Base-by-base conservation (phyloP, 2,797 vertebrate genomes). In the Schizopygopsis pylzovi region DNA sequence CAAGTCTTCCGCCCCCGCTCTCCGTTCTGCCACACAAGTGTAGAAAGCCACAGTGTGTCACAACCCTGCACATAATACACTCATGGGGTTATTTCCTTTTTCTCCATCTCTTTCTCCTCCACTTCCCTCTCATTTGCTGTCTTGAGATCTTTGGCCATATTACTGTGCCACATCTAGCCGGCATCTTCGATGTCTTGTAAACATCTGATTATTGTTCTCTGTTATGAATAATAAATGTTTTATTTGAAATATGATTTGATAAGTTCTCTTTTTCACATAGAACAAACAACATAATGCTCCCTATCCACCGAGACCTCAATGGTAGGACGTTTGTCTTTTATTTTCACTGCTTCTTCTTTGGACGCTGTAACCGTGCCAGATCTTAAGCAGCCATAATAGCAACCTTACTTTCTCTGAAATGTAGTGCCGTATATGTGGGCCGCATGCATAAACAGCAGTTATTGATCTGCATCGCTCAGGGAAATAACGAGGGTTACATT, bases 371-470 rank as follows among this genome's bases (percentile, higher is more conserved):
- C 79, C 37, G 22, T 81, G 88, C 88, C 89, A 89, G 59, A 77
- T 87, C 77, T 88, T 91, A 87, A 89, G 89, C 85, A 83, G 81
- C 88, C 85, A 89, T 90, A 87, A 89, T 86, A 84, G 88, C 88
- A 84, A 82, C 77, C 41, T 82, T 88, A 87, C 83, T 83, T 88
- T 90, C 84, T 84, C 76, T 88, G 84, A 90, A 85, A 87, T 88
- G 86, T 81, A 85, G 89, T 86, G 87, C 81, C 65, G 79, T 28
- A 83, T 79, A 87, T 87, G 87, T 82, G 88, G 67, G 71, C 83
- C 84, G 88, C 86, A 90, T 92, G 82, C 86, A 89, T 89, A 90
- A 92, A 90, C 88, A 89, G 76, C 54, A 65, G n/a, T 49, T 89
- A 90, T 92, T 87, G 88, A 90, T 92, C 82, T 81, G 77, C 79